Evolutionary conservation across 2,113 vertebrate genomes (phyloP).

Genomic region (Gallinago undulata): DNA sequence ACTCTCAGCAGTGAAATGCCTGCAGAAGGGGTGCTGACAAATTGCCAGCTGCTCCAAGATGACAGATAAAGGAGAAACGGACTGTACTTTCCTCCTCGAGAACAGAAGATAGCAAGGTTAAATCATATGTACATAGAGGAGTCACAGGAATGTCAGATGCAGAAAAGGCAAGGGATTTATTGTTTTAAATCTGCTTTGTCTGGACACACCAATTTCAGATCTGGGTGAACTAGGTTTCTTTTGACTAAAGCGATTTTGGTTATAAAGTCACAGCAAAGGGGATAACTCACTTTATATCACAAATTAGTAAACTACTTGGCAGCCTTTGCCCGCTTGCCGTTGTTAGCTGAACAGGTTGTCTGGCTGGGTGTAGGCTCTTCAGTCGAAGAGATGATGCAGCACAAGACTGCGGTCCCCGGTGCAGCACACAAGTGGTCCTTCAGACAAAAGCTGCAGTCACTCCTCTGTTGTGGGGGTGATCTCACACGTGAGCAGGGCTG

Average conservation of each 20-base stretch:
- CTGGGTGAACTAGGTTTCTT: neutral
- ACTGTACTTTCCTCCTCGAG: constrained; percentile 20
- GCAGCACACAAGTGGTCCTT: neutral
- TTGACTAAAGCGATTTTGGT: neutral
- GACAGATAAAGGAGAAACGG: constrained; percentile 22
- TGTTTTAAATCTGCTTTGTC: neutral
- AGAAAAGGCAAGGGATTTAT: neutral
- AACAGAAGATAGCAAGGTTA: constrained; percentile 14
- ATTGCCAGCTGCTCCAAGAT: constrained; percentile 16
- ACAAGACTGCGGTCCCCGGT: neutral
- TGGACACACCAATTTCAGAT: neutral
- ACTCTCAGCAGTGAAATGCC: neutral
- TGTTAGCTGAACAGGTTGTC: neutral
- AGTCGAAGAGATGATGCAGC: neutral
- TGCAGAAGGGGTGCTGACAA: neutral
- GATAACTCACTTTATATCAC: neutral
- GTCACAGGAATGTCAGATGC: neutral
- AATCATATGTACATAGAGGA: neutral
- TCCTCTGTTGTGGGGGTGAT: neutral
- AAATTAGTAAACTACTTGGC: neutral
- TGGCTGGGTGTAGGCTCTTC: neutral
- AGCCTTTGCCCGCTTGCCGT: neutral
- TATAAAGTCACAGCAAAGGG: neutral
- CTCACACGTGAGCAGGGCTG: neutral
- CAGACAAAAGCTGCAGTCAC: neutral